phyloP scores from a whole-genome alignment of 2,888 invertebrate genomes.

The Heliconius sara region DNA sequence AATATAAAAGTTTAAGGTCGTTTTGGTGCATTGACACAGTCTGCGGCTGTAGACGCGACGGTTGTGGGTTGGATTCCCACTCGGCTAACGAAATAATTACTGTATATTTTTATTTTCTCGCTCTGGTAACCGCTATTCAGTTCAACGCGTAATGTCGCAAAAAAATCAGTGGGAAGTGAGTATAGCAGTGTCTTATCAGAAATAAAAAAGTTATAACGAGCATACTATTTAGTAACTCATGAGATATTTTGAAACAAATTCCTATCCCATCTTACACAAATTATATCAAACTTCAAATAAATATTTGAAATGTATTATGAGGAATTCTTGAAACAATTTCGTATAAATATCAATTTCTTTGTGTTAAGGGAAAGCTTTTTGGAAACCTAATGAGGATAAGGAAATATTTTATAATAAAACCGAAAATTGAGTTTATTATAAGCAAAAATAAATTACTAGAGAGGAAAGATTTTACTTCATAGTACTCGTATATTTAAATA shows the following conservation, averaged over 20 bases:
- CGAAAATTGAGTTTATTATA: constrained; percentile 38
- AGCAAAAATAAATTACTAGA: background rate
- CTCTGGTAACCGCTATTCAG: background rate
- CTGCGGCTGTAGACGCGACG: background rate
- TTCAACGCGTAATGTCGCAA: too few relatives aligned
- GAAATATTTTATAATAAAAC: constrained; percentile 43
- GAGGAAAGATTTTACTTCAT: background rate
- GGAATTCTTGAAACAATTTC: constrained; percentile 52
- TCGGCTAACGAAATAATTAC: background rate
- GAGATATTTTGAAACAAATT: background rate
- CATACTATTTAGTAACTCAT: background rate
- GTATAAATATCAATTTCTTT: constrained; percentile 53
- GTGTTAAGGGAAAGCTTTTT: constrained; percentile 50
- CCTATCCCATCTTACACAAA: too few relatives aligned
- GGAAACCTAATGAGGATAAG: constrained; percentile 53
- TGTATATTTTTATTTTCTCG: background rate
- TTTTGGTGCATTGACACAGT: background rate
- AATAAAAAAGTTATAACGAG: background rate
- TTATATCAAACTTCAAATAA: constrained; percentile 52
- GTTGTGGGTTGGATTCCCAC: background rate
- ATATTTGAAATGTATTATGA: constrained; percentile 53
- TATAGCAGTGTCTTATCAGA: background rate
- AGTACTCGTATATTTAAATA: background rate
- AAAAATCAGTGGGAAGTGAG: background rate
- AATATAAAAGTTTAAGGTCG: background rate